phyloP scores from a whole-genome alignment of 92 coral and sea anemone genomes.

The Parazoanthus atlanticus region DNA sequence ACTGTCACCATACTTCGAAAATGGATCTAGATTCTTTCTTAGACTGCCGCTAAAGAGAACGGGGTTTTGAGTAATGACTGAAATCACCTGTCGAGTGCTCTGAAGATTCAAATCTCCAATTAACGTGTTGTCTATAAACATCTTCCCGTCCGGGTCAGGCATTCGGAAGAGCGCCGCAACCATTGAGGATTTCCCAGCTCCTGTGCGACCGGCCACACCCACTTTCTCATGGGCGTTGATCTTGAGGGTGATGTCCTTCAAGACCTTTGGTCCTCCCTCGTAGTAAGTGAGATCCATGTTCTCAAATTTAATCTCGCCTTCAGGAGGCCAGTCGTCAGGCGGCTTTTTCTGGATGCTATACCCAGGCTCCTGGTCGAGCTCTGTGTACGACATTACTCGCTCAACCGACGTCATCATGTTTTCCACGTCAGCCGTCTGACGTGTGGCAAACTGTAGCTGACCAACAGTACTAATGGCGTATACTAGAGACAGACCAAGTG shows the following conservation, averaged over 20 bases:
- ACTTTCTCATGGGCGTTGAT: constrained; percentile 78
- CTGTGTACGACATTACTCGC: constrained; percentile 89
- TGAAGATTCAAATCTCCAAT: constrained; percentile 72
- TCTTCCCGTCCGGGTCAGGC: constrained; percentile 88
- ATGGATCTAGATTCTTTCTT: constrained; percentile 83
- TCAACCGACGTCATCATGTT: constrained; percentile 95
- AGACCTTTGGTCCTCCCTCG: constrained; percentile 86
- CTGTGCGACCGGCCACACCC: constrained; percentile 98
- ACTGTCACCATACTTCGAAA: constrained; percentile 73
- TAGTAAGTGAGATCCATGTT: constrained; percentile 81
- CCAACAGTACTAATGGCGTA: constrained; percentile 98
- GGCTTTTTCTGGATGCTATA: constrained; percentile 73
- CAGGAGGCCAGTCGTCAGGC: constrained; percentile 86
- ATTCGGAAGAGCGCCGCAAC: constrained; percentile 91
- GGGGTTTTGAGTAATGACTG: constrained; percentile 88
- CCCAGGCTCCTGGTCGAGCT: constrained; percentile 79
- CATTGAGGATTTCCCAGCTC: constrained; percentile 97
- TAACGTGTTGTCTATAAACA: constrained; percentile 74
- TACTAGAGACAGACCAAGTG: constrained; percentile 84
- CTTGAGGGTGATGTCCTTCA: constrained; percentile 59
- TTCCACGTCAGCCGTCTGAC: constrained; percentile 92
- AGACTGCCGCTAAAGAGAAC: constrained; percentile 85
- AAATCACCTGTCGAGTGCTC: constrained; percentile 82
- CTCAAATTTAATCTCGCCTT: constrained; percentile 85
- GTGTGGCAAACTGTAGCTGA: constrained; percentile 95